Base-by-base conservation (phyloP, 2,113 vertebrate species). In the Holacanthus passer region DNA sequence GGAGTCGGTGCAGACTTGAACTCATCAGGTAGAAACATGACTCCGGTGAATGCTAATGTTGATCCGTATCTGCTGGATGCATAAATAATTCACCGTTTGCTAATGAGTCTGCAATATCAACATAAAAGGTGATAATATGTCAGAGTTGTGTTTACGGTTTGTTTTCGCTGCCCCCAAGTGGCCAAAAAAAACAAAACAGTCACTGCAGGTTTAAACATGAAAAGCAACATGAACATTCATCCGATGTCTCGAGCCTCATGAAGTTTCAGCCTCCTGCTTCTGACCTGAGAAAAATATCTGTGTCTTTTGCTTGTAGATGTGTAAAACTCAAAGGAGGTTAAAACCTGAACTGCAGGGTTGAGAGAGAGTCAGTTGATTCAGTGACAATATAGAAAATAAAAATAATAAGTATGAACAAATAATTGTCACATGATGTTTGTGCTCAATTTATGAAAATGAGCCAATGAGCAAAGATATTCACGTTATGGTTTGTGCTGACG, bases 1-100 rank as follows among this genome's bases (percentile, higher is more conserved):
- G 77, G 66, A 63, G 35, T 41, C 20, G 31, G 8, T 41, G 3
- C 13, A 56, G 29, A 20, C 37, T n/a, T n/a, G n/a, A n/a, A n/a
- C n/a, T 53, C 45, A 66, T 75, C 35, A 17, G 12, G 27, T 13
- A 22, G 48, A 59, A 72, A 76, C 24, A 17, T 24, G 41, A 59
- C 52, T 65, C 68, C 76, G 52, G 24, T n/a, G n/a, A 65, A 45
- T 70, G 32, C 9, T 43, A 70, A 53, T 47, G 37, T 65, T 32
- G 12, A 24, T n/a, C n/a, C n/a, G n/a, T n/a, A n/a, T n/a, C n/a
- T n/a, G n/a, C n/a, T n/a, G n/a, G n/a, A n/a, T n/a, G n/a, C n/a
- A n/a, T n/a, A n/a, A n/a, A n/a, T n/a, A n/a, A n/a, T n/a, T n/a
- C n/a, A n/a, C n/a, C n/a, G 50, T 59, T 48, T 45, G 48, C 74